Percentiles rank a stretch among this genome's conserved stretches.
phyloP scores from a whole-genome alignment of 2,113 vertebrate genomes.

The Gymnobelideus leadbeateri region DNA sequence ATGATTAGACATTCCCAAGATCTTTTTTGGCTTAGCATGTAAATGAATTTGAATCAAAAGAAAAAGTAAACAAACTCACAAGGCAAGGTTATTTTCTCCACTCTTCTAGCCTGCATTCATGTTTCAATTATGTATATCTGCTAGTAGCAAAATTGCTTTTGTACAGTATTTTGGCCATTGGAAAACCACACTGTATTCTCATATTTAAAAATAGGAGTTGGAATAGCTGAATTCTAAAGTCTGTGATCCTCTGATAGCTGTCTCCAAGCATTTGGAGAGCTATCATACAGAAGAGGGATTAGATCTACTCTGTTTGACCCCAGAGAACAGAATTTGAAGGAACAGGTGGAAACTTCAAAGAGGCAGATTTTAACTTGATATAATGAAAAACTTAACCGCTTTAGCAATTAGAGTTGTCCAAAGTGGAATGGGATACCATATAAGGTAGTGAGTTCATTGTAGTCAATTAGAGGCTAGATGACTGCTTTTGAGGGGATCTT shows the following conservation, averaged over 20 bases:
- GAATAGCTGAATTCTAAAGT: background rate
- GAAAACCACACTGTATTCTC: background rate
- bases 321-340: background rate
- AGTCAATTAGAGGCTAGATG: background rate
- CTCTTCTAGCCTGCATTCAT: background rate
- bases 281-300: background rate
- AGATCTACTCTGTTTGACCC: background rate
- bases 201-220: background rate
- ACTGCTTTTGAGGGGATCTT: background rate
- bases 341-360: slow-evolving; percentile 2
- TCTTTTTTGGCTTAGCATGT: background rate
- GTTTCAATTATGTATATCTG: background rate
- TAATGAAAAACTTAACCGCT: background rate
- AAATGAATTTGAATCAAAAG: background rate
- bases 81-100: background rate
- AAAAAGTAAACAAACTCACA: background rate
- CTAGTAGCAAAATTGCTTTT: background rate
- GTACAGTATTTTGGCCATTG: background rate
- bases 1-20: background rate
- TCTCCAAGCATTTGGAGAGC: background rate
- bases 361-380: background rate
- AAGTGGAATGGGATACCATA: background rate
- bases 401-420: background rate
- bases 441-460: background rate
- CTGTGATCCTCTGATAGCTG: background rate